Conservation (phyloP, 2,888 invertebrate genomes). For the Pollenia amentaria region DNA sequence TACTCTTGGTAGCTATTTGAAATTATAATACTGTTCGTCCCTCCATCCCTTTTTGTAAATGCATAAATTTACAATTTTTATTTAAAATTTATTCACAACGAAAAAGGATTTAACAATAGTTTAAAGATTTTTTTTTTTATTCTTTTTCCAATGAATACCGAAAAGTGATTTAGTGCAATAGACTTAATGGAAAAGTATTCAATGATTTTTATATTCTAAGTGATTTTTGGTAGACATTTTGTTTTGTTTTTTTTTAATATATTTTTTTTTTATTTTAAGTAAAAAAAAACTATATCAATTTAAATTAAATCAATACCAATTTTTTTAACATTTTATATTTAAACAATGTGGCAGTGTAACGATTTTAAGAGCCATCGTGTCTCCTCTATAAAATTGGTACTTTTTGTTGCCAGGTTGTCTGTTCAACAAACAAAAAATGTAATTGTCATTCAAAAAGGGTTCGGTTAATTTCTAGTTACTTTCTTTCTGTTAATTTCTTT, state of each 20-base stretch:
- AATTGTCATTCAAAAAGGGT: slow-evolving; percentile 55
- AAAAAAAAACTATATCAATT: slow-evolving; percentile 67
- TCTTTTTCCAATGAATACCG: slow-evolving; percentile 5
- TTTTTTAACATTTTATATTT: slow-evolving; percentile 21
- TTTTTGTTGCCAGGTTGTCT: slow-evolving; percentile 57
- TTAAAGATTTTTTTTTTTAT: slow-evolving; percentile 25
- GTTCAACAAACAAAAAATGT: slow-evolving; percentile 5
- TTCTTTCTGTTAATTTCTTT: slow-evolving; percentile 2
- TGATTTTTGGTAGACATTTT: slow-evolving; percentile 43
- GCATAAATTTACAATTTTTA: slow-evolving; percentile 63
- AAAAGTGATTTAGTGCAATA: slow-evolving; percentile 29
- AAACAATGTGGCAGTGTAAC: slow-evolving; percentile 2
- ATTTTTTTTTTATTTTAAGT: neutral
- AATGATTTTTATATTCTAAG: slow-evolving; percentile 52
- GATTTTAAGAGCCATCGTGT: slow-evolving; percentile 32
- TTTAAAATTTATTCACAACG: slow-evolving; percentile 52
- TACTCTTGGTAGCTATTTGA: slow-evolving; percentile 31
- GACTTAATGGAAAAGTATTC: slow-evolving; percentile 26
- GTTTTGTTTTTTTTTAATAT: slow-evolving; percentile 9
- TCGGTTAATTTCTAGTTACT: neutral
- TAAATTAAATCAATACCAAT: slow-evolving; percentile 58
- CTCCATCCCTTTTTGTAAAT: slow-evolving; percentile 49
- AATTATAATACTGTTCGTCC: slow-evolving; percentile 29
- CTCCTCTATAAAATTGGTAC: neutral
- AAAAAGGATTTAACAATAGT: slow-evolving; percentile 67